Conservation (phyloP, 2,888 invertebrate species). For the Dexiosoma caninum region DNA sequence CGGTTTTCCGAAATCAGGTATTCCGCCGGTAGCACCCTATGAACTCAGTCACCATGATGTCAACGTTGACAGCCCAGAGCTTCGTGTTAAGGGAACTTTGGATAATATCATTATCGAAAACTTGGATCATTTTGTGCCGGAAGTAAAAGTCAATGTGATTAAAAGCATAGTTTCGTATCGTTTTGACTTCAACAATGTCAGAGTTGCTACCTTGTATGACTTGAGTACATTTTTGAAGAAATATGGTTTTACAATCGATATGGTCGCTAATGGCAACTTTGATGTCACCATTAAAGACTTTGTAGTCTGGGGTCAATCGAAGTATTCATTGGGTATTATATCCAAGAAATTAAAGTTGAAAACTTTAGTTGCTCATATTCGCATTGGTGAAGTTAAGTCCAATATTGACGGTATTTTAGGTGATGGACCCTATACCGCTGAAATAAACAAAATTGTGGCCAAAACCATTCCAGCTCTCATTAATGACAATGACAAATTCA, state of each 20-base stretch:
- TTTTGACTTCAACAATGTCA: conserved; percentile 70
- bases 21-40: conserved; percentile 74
- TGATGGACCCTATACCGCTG: conserved; percentile 69
- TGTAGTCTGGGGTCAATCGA: conserved; percentile 68
- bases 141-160: conserved; percentile 71
- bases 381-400: conserved; percentile 71
- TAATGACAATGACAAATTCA: conserved; percentile 72
- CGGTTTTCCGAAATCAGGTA: conserved; percentile 69
- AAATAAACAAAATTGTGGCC: conserved; percentile 71
- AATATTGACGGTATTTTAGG: conserved; percentile 73
- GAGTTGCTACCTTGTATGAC: conserved; percentile 70
- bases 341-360: conserved; percentile 70
- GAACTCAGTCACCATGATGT: conserved; percentile 68
- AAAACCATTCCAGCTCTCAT: conserved; percentile 68
- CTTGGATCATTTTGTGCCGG: conserved; percentile 70
- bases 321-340: conserved; percentile 70
- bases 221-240: conserved; percentile 69
- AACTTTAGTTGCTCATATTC: conserved; percentile 69
- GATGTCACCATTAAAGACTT: conserved; percentile 70
- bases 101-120: conserved; percentile 70
- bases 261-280: conserved; percentile 71
- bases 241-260: conserved; percentile 72
- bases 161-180: conserved; percentile 70
- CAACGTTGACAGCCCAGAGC: conserved; percentile 64
- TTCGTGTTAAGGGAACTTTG: conserved; percentile 68